Evolutionary conservation across 2,888 invertebrate species (phyloP).

Genomic region (Sycophila texana): DNA sequence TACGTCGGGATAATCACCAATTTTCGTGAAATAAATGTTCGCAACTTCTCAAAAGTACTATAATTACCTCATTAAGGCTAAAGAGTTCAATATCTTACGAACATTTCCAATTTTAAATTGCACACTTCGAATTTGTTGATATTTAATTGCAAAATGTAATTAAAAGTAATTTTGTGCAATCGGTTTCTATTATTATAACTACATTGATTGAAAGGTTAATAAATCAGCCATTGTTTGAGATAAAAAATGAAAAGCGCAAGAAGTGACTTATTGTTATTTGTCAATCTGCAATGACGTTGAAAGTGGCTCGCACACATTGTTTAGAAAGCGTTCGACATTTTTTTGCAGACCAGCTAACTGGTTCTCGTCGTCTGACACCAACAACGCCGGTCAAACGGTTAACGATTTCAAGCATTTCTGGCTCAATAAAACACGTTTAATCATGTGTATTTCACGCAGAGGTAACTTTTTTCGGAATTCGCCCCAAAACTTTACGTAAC

Average conservation of each 20-base stretch:
- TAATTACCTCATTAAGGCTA: too few species aligned
- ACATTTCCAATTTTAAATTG: too few species aligned
- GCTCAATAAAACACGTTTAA: slow-evolving; percentile 12
- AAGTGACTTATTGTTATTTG: slow-evolving; percentile 17
- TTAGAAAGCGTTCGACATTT: slow-evolving; percentile 35
- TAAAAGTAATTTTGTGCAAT: too few species aligned
- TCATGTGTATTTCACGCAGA: slow-evolving; percentile 6
- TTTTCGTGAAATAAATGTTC: too few species aligned
- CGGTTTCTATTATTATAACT: too few species aligned
- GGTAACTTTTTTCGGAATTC: not conserved
- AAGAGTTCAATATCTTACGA: too few species aligned
- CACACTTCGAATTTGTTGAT: too few species aligned
- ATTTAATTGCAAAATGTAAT: too few species aligned
- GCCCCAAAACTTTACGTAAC: slow-evolving; percentile 9
- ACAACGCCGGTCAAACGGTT: not conserved
- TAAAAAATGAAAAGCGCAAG: not conserved
- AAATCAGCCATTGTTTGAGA: not conserved
- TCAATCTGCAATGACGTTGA: not conserved
- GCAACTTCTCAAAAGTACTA: too few species aligned
- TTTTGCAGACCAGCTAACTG: slow-evolving; percentile 25
- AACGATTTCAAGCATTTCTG: not conserved
- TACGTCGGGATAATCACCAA: too few species aligned
- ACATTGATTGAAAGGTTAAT: too few species aligned
- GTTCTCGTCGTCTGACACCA: slow-evolving; percentile 4
- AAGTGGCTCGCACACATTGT: slow-evolving; percentile 7